These are phyloP conservation scores for Trachemys scripta DNA, from an alignment of 2,113 vertebrate species.

Conservation along the genomic window DNA sequence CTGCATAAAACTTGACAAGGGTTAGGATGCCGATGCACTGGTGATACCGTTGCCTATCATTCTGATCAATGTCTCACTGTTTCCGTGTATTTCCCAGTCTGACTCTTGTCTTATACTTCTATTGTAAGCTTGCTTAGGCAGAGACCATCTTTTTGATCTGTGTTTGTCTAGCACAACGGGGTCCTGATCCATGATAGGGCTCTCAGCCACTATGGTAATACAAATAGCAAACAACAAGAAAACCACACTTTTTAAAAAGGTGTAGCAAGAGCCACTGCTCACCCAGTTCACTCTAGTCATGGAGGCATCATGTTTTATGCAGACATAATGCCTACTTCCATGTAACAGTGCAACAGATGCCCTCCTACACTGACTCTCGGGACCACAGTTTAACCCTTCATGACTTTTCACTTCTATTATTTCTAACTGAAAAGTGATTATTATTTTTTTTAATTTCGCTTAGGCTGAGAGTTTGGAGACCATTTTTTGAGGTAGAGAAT, in stretches of 20 bases:
- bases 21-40: neutral
- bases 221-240: neutral
- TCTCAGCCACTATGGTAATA: neutral
- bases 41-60: neutral
- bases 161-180: neutral
- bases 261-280: neutral
- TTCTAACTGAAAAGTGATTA: neutral
- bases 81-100: neutral
- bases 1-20: too few species aligned
- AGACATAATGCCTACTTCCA: neutral
- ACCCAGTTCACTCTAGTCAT: neutral
- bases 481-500: constrained; percentile 6
- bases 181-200: neutral
- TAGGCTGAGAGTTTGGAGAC: neutral
- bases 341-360: neutral
- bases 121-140: neutral
- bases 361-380: neutral
- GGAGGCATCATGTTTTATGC: neutral
- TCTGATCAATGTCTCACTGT: too few species aligned
- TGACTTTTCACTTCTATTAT: neutral
- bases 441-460: neutral
- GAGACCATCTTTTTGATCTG: neutral
- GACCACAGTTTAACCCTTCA: neutral
- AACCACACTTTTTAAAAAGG: neutral
- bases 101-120: neutral